Conservation (phyloP, 2,113 vertebrate species). For the Erpornis zantholeuca region DNA sequence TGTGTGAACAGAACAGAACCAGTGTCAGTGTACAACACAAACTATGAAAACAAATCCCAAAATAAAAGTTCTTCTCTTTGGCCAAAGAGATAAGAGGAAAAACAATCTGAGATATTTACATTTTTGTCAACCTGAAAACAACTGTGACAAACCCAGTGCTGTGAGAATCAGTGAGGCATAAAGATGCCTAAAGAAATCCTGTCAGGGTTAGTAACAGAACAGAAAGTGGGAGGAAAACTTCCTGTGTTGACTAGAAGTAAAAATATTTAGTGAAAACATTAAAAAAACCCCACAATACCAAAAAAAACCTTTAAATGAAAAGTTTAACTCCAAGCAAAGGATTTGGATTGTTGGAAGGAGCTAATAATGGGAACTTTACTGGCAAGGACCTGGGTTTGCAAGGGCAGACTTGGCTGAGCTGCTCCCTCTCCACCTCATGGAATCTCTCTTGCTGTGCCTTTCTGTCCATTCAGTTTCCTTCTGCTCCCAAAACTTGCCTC, state of each 20-base stretch:
- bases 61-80: too few species aligned
- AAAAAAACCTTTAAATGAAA: neutral
- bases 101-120: too few species aligned
- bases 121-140: too few species aligned
- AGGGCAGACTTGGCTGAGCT: neutral
- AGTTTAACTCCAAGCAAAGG: neutral
- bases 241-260: neutral
- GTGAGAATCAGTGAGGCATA: too few species aligned
- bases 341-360: neutral
- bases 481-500: neutral
- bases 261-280: neutral
- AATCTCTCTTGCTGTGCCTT: neutral
- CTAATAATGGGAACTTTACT: neutral
- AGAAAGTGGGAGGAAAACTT: neutral
- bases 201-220: too few species aligned
- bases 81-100: too few species aligned
- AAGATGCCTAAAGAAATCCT: too few species aligned
- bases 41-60: too few species aligned
- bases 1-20: too few species aligned
- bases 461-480: neutral
- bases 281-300: neutral
- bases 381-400: neutral
- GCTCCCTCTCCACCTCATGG: rapidly evolving
- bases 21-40: too few species aligned
- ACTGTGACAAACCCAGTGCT: too few species aligned